A percentile compares a stretch with the other conserved stretches of the same genome.
Evolutionary conservation across 2,888 invertebrate species (phyloP).

Genomic region (Volucella bombylans): DNA sequence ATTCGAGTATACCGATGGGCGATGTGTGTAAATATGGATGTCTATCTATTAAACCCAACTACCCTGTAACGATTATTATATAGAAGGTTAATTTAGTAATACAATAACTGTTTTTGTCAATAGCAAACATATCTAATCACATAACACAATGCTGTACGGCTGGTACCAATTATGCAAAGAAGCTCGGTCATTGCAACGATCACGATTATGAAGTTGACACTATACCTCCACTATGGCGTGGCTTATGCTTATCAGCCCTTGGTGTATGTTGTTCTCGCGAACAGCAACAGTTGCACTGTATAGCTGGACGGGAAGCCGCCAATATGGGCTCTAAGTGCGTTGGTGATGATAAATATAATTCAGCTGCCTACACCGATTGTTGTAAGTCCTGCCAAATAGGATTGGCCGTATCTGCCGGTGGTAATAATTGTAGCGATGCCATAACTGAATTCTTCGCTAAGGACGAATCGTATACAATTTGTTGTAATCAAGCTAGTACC

Average conservation of each 20-base stretch:
- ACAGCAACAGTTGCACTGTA: slow-evolving; percentile 81
- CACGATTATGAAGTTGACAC: slow-evolving; percentile 84
- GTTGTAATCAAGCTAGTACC: slow-evolving; percentile 82
- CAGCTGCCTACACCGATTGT: slow-evolving; percentile 83
- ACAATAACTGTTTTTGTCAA: not conserved
- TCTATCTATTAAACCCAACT: too few species aligned
- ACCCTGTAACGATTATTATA: too few species aligned
- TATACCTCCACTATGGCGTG: slow-evolving; percentile 84
- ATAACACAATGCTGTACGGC: slow-evolving; percentile 83
- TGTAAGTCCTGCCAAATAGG: slow-evolving; percentile 87
- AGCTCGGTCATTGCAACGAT: slow-evolving; percentile 83
- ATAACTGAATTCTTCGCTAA: slow-evolving; percentile 81
- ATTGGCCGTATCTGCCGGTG: slow-evolving; percentile 84
- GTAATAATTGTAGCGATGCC: slow-evolving; percentile 84
- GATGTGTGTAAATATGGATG: too few species aligned
- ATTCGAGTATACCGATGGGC: too few species aligned
- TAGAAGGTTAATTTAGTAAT: too few species aligned
- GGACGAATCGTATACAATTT: slow-evolving; percentile 85
- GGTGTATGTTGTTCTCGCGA: slow-evolving; percentile 86
- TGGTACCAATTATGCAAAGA: slow-evolving; percentile 83
- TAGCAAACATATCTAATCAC: slow-evolving; percentile 75
- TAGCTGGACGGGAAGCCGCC: slow-evolving; percentile 79
- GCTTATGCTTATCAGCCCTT: slow-evolving; percentile 85
- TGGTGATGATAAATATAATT: slow-evolving; percentile 75
- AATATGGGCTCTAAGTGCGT: slow-evolving; percentile 78